A percentile compares a stretch with the other conserved stretches of the same genome.
Evolutionary conservation across 2,888 invertebrate genomes (phyloP).

Genomic region (Cosmorhoe ocellata): DNA sequence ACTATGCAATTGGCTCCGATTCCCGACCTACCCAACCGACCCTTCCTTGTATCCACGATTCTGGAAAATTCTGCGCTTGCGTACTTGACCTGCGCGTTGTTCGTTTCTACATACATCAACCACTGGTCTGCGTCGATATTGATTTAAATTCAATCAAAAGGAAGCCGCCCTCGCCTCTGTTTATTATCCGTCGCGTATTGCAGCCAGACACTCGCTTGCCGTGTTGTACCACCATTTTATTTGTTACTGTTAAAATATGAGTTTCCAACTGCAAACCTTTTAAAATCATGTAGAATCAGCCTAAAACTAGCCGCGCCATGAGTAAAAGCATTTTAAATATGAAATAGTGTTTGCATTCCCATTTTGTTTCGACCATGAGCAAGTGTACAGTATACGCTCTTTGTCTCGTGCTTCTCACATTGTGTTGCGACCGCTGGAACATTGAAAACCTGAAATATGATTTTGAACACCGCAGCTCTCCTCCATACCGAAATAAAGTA

Average conservation of each 20-base stretch:
- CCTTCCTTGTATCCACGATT: no score
- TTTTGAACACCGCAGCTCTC: not conserved
- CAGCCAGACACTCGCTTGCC: no score
- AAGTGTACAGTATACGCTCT: not conserved
- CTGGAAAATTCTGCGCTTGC: no score
- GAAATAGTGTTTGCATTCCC: not conserved
- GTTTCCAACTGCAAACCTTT: no score
- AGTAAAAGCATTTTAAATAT: no score
- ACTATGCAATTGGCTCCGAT: no score
- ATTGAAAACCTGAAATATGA: not conserved
- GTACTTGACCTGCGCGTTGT: not conserved
- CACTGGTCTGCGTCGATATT: not conserved
- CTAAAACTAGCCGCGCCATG: no score
- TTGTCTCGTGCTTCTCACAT: not conserved
- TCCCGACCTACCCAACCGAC: no score
- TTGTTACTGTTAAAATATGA: no score
- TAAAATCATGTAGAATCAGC: no score
- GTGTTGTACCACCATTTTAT: no score
- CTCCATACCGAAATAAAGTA: not conserved
- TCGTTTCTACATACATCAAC: not conserved
- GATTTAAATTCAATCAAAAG: not conserved
- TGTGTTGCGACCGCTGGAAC: not conserved
- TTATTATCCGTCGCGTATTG: no score
- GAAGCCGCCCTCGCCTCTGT: not conserved
- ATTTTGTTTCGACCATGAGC: not conserved